Evolutionary conservation across 1,140 invertebrate species (phyloP), one percentile per base, ranked within the genome.

Genomic region (Macrotrachela quadricornifera): DNA sequence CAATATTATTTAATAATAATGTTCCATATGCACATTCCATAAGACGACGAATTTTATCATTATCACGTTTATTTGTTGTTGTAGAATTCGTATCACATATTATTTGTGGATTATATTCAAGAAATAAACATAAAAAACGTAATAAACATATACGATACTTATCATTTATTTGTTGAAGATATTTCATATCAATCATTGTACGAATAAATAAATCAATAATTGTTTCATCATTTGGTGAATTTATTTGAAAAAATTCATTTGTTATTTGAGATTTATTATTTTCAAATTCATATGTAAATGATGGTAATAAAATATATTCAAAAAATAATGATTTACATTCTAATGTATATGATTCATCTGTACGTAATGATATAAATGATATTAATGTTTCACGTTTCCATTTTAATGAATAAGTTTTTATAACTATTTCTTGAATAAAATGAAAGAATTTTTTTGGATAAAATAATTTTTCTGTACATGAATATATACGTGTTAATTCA

Each of bases 11-110:
- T 6, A 79, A 79, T 0, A 94, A 70, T 11, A 96, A 71, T 69
- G 87, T 95, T 0, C 90, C 91, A 91, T 91, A 97, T 2, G 90
- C 90, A 72, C 92, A 97, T 0, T 86, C 91, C 90, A 97, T 96
- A 15, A 99, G 71, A 9, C 83, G 72, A 12, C 86, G 74, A 9
- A 95, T 67, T 64, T 92, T 94, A 63, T 81, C 83, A 6, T 86
- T 85, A 70, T 96, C 88, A 60, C 71, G 71, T 56, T 69, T 71
- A 30, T 30, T 30, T 30, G 21, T 15, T 17, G 30, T 37, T 15
- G 17, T 16, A 44, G 43, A 16, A 44, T 44, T 30, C 48, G 57
- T 41, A 36, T 21, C 42, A 18, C 17, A 14, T 10, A 16, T 47
- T 16, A 42, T 38, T 50, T 56, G 37, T 15, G 52, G 48, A n/a